Percentiles rank a stretch among this genome's conserved stretches.
These are phyloP conservation scores for Nothobranchius furzeri DNA, from an alignment of 2,113 vertebrate species.

Conservation along the genomic window DNA sequence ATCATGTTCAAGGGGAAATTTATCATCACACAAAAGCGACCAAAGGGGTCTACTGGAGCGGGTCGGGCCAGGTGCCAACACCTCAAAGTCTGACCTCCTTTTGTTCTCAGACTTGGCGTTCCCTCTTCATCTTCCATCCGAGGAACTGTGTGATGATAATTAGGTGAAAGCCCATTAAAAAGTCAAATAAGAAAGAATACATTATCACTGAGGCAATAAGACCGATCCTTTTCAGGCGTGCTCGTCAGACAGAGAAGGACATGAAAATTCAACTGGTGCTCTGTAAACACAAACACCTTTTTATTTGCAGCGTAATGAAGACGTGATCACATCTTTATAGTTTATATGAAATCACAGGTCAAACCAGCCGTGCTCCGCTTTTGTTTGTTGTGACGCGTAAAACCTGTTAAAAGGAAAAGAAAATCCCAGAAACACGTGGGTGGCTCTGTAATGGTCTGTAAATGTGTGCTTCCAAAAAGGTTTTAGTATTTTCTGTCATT, in stretches of 20 bases:
- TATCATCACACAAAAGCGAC: slow-evolving; percentile 72
- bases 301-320: background rate
- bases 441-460: too few relatives aligned
- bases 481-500: too few relatives aligned
- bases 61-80: slow-evolving; percentile 84
- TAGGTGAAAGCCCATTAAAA: slow-evolving; percentile 95
- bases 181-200: slow-evolving; percentile 95
- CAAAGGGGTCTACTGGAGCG: slow-evolving; percentile 57
- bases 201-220: slow-evolving; percentile 87
- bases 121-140: slow-evolving; percentile 77
- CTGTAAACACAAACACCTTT: background rate
- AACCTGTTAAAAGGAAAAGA: too few relatives aligned
- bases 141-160: slow-evolving; percentile 90
- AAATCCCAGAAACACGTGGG: background rate
- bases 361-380: too few relatives aligned
- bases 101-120: slow-evolving; percentile 77
- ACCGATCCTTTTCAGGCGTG: slow-evolving; percentile 79
- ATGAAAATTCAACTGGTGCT: slow-evolving; percentile 44
- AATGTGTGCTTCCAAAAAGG: too few relatives aligned
- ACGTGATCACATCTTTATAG: background rate
- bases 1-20: slow-evolving; percentile 96
- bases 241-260: slow-evolving; percentile 85
- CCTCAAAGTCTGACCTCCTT: slow-evolving; percentile 83
- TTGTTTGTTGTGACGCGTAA: too few relatives aligned
- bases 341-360: background rate